Evolutionary conservation across 1,140 invertebrate species (phyloP).

Genomic region (Lithobius niger): DNA sequence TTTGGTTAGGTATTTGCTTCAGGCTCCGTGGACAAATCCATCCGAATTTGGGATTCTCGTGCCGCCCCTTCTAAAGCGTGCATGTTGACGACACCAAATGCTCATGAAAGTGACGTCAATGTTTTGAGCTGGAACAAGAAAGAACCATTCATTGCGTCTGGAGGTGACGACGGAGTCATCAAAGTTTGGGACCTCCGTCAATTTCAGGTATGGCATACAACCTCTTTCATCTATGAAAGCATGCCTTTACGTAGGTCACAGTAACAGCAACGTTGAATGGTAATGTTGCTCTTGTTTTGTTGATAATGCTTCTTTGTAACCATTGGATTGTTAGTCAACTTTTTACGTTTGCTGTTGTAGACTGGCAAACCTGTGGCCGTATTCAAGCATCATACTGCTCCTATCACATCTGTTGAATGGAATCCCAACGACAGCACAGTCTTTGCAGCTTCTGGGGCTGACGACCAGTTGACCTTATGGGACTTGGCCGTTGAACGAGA

Average conservation of each 20-base stretch:
- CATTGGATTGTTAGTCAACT: no score
- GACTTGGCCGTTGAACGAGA: slow-evolving; percentile 85
- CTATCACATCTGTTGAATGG: slow-evolving; percentile 95
- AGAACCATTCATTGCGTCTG: slow-evolving; percentile 81
- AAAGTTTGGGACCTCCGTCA: slow-evolving; percentile 92
- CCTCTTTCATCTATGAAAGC: no score
- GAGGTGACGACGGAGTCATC: slow-evolving; percentile 88
- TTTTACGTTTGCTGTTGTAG: slow-evolving; percentile 29
- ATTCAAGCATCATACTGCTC: slow-evolving; percentile 83
- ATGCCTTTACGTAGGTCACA: no score
- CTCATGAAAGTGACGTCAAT: slow-evolving; percentile 88
- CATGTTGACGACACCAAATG: slow-evolving; percentile 73
- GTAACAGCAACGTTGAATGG: neutral
- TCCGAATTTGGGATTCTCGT: slow-evolving; percentile 82
- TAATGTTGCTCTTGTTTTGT: no score
- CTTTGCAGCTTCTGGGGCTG: slow-evolving; percentile 81
- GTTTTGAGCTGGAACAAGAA: slow-evolving; percentile 93
- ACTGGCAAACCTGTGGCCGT: slow-evolving; percentile 59
- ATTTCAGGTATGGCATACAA: slow-evolving; percentile 53
- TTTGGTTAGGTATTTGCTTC: slow-evolving; percentile 58
- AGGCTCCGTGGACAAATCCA: slow-evolving; percentile 86
- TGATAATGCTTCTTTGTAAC: no score
- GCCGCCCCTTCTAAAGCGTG: slow-evolving; percentile 71
- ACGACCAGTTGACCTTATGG: slow-evolving; percentile 95
- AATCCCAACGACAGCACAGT: slow-evolving; percentile 82